Evolutionary conservation across 2,113 vertebrate genomes (phyloP).

Genomic region (Muntiacus reevesi): DNA sequence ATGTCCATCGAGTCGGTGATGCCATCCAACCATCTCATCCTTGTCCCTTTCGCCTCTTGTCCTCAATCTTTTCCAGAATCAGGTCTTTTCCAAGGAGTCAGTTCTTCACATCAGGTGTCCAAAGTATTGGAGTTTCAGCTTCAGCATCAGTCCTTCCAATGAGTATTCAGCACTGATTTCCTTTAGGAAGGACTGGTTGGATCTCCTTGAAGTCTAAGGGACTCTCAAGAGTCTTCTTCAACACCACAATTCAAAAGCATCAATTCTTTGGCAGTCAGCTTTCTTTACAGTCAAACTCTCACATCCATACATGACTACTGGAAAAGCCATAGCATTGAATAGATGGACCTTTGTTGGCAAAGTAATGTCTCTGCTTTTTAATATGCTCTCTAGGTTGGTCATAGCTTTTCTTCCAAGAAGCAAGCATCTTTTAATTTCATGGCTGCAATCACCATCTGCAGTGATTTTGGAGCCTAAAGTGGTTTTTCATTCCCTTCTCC

Average conservation of each 20-base stretch:
- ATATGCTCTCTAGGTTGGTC: neutral
- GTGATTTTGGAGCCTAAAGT: neutral
- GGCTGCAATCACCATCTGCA: neutral
- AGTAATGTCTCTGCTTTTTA: neutral
- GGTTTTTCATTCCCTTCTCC: neutral
- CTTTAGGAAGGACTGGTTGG: neutral
- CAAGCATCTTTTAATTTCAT: neutral
- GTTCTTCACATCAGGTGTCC: rapidly evolving
- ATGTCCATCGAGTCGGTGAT: neutral
- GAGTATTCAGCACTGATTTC: neutral
- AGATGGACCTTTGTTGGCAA: neutral
- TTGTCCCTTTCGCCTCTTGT: neutral
- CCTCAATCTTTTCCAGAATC: neutral
- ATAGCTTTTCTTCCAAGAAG: neutral
- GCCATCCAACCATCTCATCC: neutral
- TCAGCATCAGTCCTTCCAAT: neutral
- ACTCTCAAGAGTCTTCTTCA: neutral
- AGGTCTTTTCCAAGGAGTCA: neutral
- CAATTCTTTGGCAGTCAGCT: neutral
- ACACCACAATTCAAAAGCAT: neutral
- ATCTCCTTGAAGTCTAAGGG: neutral
- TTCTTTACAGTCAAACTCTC: neutral
- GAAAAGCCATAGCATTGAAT: neutral
- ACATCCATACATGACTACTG: neutral
- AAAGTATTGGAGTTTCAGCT: neutral